Base-by-base conservation (phyloP, 2,888 invertebrate species). In the Erebia palarica region DNA sequence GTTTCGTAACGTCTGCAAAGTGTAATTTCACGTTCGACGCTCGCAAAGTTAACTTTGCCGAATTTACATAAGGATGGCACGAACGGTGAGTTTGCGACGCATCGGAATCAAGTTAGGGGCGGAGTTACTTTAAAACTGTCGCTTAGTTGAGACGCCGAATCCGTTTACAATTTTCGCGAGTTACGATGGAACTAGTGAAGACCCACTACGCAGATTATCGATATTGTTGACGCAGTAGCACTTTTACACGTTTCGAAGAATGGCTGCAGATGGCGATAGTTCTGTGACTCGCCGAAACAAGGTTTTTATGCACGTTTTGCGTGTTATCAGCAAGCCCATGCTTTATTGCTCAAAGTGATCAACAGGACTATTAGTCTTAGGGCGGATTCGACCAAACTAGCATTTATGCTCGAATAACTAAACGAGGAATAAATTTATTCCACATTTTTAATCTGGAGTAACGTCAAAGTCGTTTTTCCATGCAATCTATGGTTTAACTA, bases 71-170 rank as follows among this genome's bases (percentile, higher is more conserved):
- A 91, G 91, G 91, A 90, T 88, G 84, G 86, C 82, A 82, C 76
- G 77, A 74, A 68, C 74, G 80, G 84, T 81, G 82, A 90, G 88
- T 90, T 89, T 82, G 85, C 86, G 84, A 80, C 87, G 86, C 86
- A 87, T 87, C 82, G 81, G 86, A 92, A 92, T 92, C 88, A 91
- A 92, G 92, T 93, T 93, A 92, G 85, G 84, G 84, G 83, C 80
- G 84, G 87, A 80, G 79, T 77, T 88, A 92, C 90, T 92, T 92
- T 91, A 90, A 90, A 92, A 93, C 91, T 93, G 92, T 90, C 92
- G 89, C 91, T 90, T 86, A 90, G 91, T 90, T 88, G 89, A 89
- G 88, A 91, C 85, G 88, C 87, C 89, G 89, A 90, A 91, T 90
- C 88, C 89, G 90, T 89, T 92, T 92, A 91, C 82, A 89, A 87